Evolutionary conservation across 2,113 vertebrate species (phyloP), one percentile per base, ranked within the genome.

Genomic region (Amphiprion ocellaris): DNA sequence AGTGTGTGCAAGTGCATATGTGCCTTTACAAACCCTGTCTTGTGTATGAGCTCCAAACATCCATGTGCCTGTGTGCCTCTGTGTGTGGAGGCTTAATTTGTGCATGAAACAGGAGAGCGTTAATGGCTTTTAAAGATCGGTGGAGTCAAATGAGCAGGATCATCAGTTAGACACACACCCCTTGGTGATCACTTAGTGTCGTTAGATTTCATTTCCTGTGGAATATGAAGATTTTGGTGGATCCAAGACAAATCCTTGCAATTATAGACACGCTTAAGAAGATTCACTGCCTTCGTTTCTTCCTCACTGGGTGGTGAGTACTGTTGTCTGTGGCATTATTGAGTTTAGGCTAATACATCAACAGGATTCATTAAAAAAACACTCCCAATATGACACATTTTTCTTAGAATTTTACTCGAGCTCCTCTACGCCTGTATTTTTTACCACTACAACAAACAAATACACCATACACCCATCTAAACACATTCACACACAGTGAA

Each of bases 61-160:
- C 55, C 24, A 60, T 67, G 72, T 63, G 69, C 62, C 41, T 72
- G 50, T 83, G 81, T 67, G 61, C 79, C 46, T 76, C 33, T 84
- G 77, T 72, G 81, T 77, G 74, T 9, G n/a, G 49, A 74, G 52
- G 59, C 37, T 64, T 85, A 77, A 87, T 89, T 82, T 81, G 81
- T 21, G 81, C 77, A 67, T 90, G 82, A 89, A 93, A 94, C 79
- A 81, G 74, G 81, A 90, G 85, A 83, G 79, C 52, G 74, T 87
- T 92, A 91, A 92, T 91, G 90, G 81, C 77, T 89, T 92, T 88
- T 87, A 88, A 91, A 92, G 89, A 93, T 91, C 67, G 80, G 79
- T 85, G 82, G 79, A 90, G 90, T 91, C 90, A 90, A 90, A 92
- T 88, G 83, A 90, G 89, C 50, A 12, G 10, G 10, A 85, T 88